Evolutionary conservation across 2,797 vertebrate genomes (phyloP).

Genomic region (Glyptemys insculpta): DNA sequence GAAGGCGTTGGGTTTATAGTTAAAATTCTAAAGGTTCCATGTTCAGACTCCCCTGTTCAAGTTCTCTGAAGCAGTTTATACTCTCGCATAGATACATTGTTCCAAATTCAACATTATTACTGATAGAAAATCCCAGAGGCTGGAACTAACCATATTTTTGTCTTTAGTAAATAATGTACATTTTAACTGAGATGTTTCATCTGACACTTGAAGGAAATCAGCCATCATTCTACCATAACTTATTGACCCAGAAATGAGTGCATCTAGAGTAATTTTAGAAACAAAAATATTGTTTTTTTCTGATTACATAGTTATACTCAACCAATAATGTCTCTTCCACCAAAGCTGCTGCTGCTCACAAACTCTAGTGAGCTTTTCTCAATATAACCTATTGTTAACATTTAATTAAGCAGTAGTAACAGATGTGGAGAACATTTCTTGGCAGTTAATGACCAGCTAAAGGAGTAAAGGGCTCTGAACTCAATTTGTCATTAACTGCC

Average conservation of each 20-base stretch:
- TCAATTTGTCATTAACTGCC: neutral
- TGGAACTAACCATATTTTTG: neutral
- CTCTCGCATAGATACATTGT: neutral
- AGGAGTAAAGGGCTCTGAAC: neutral
- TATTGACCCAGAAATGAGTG: neutral
- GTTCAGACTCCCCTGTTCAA: neutral
- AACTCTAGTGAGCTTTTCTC: neutral
- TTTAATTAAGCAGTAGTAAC: constrained; percentile 20
- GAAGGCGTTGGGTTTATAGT: neutral
- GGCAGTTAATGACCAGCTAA: neutral
- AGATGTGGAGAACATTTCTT: constrained; percentile 22
- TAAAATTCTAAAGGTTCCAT: neutral
- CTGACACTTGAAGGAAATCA: constrained; percentile 6
- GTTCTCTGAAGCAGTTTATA: neutral
- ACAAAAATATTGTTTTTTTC: neutral
- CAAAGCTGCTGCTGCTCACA: neutral
- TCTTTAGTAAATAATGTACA: neutral
- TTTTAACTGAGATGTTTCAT: neutral
- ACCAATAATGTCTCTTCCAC: neutral
- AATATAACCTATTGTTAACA: neutral
- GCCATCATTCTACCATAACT: neutral
- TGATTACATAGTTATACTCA: neutral
- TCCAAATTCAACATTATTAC: neutral
- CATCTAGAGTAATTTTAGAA: neutral
- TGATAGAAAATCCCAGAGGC: neutral